Base-by-base conservation (phyloP, 2,797 vertebrate species). In the Nannoperca obscura region DNA sequence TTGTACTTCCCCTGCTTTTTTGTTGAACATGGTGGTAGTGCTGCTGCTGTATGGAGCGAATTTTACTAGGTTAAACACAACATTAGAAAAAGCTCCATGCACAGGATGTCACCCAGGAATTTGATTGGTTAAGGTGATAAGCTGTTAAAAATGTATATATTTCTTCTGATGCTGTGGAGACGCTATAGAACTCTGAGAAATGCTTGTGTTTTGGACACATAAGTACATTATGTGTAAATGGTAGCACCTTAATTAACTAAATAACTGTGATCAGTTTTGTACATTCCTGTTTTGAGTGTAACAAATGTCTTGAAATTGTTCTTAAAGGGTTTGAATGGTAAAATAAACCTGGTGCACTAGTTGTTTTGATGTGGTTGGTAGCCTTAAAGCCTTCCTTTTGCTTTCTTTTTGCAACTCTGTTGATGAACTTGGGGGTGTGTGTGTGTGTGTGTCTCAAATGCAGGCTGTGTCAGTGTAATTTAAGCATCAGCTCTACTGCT, bases 391-490 rank as follows among this genome's bases (percentile, higher is more conserved):
- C 19, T 63, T 22, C 12, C 11, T 58, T 53, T 24, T 20, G 10
- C 20, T 66, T 11, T 19, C 0, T 54, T 47, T 36, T 12, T 68
- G 1, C n/a, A 11, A 12, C 7, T 24, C 0, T n/a, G 20, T 9
- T 46, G 38, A 3, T 71, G 17, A 65, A 13, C 13, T 46, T 27
- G 24, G 24, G 24, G 24, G 24, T 32, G 30, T 32, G 30, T 32
- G 38, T 40, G 38, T 40, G 38, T 40, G 38, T 40, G 12, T 40
- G 6, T 59, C 32, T 44, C 13, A 36, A 72, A 79, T 66, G 67
- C 55, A 63, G 46, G 12, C 72, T 46, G 64, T 72, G 64, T 80
- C 63, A 11, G 72, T 8, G 11, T 58, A 70, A 81, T 32, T 50
- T 55, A 4, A 75, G 65, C 50, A 59, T 53, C 30, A 12, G 40